Conservation (phyloP, 2,888 invertebrate species). For the Cryptus armator region DNA sequence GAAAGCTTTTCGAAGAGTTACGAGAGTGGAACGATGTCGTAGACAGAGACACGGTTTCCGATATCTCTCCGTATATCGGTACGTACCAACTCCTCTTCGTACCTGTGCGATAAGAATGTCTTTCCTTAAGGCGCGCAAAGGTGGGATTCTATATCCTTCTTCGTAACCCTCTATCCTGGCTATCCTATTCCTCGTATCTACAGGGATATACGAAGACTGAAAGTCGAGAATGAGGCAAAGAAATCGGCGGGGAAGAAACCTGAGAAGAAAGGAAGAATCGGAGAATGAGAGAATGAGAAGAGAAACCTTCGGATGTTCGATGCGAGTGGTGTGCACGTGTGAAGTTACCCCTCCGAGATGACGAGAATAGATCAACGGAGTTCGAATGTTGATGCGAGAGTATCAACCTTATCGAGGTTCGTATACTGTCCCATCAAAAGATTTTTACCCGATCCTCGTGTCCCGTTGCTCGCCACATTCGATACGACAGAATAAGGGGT, state of each 20-base stretch:
- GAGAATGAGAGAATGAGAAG: not conserved
- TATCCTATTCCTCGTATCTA: slow-evolving; percentile 63
- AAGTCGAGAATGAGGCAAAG: slow-evolving; percentile 20
- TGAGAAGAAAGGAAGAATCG: not conserved
- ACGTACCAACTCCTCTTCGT: slow-evolving; percentile 58
- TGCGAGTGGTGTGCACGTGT: not conserved
- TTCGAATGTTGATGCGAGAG: not conserved
- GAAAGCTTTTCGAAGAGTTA: slow-evolving; percentile 78
- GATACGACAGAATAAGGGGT: not conserved
- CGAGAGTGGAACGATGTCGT: slow-evolving; percentile 78
- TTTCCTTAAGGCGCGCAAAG: slow-evolving; percentile 48
- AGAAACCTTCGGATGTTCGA: not conserved
- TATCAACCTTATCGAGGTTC: not conserved
- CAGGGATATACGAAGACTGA: slow-evolving; percentile 26
- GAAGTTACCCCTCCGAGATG: not conserved
- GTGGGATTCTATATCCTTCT: slow-evolving; percentile 50
- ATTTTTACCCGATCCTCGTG: not conserved
- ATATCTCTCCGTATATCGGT: slow-evolving; percentile 71
- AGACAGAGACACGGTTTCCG: slow-evolving; percentile 77
- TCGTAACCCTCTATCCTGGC: slow-evolving; percentile 59
- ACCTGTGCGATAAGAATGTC: slow-evolving; percentile 76
- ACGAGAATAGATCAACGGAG: not conserved
- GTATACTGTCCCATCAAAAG: not conserved
- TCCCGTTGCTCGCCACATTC: not conserved
- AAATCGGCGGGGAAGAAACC: slow-evolving; percentile 4